Conservation (phyloP, 2,113 vertebrate genomes). For the Paedocypris sp. region DNA sequence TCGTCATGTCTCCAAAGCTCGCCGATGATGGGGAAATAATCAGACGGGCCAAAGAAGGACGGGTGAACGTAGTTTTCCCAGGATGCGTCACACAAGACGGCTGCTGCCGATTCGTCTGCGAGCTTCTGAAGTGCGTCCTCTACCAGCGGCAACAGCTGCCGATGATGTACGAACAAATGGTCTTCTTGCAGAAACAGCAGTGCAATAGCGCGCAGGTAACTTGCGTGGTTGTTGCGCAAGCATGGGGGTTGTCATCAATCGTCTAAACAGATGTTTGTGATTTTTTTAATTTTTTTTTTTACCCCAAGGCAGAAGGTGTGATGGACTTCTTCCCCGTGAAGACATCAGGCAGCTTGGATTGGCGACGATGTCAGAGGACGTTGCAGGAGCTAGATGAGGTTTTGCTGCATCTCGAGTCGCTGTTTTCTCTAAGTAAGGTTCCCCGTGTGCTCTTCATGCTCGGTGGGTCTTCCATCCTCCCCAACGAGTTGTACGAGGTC, state of each 20-base stretch:
- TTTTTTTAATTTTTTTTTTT: too few species aligned
- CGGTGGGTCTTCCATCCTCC: conserved; percentile 72
- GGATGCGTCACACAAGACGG: conserved; percentile 72
- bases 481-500: conserved; percentile 87
- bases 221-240: too few species aligned
- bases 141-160: conserved; percentile 90
- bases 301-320: conserved; percentile 55
- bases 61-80: conserved; percentile 70
- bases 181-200: conserved; percentile 63
- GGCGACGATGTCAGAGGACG: conserved; percentile 69
- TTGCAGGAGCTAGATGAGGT: conserved; percentile 75
- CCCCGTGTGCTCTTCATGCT: conserved; percentile 85
- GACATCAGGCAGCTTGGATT: conserved; percentile 41
- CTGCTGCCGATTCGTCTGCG: conserved; percentile 79
- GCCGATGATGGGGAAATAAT: conserved; percentile 39
- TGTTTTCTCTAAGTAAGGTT: conserved; percentile 77
- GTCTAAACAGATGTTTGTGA: too few species aligned
- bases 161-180: conserved; percentile 85
- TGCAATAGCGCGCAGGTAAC: conserved; percentile 48
- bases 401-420: conserved; percentile 69
- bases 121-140: conserved; percentile 84
- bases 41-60: conserved; percentile 48
- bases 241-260: too few species aligned
- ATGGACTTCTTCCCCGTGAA: conserved; percentile 48
- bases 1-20: not conserved